Evolutionary conservation across 2,888 invertebrate species (phyloP), one percentile per base, ranked within the genome.

Genomic region (Embidobia sp.): DNA sequence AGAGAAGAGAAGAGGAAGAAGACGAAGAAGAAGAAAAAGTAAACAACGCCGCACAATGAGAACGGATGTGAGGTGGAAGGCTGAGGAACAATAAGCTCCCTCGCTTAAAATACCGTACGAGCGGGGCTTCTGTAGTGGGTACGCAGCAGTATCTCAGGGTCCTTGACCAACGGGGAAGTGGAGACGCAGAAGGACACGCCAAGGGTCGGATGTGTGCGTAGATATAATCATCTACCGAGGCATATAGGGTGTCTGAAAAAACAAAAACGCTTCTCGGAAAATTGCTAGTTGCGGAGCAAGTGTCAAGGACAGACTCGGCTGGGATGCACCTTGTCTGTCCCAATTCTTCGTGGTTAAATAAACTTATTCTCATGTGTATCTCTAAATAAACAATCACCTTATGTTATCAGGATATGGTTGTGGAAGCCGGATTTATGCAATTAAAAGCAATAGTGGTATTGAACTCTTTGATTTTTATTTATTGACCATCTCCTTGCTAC

Each of bases 121-220:
- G 73, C 57, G 49, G 73, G 73, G 75, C 69, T 69, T 69, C 69
- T 76, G 69, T 66, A 53, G 74, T 61, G 59, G 33, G 59, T 66
- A 66, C 49, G 40, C 61, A 37, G 29, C 49, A 59, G 64, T 67
- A 53, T 69, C 63, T 49, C 49, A 35, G 55, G 79, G 79, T 79
- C 79, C 74, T 79, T 79, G 79, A 77, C 79, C 79, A 79, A 74
- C 42, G 73, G 64, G 59, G 64, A 77, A 69, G 69, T 59, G 61
- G 67, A 70, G 67, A 57, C 27, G 35, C 67, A 73, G 73, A 79
- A 75, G 72, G 66, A 75, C 67, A 51, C 44, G 70, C 16, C 40
- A 15, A 75, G 64, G 49, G 74, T 63, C 53, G 64, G 64, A 57
- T 66, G 69, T 59, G 49, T 44, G 55, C 59, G 51, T 31, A 46